Evolutionary conservation across 2,113 vertebrate genomes (phyloP), one percentile per base, ranked within the genome.

Genomic region (Lipophrys pholis): DNA sequence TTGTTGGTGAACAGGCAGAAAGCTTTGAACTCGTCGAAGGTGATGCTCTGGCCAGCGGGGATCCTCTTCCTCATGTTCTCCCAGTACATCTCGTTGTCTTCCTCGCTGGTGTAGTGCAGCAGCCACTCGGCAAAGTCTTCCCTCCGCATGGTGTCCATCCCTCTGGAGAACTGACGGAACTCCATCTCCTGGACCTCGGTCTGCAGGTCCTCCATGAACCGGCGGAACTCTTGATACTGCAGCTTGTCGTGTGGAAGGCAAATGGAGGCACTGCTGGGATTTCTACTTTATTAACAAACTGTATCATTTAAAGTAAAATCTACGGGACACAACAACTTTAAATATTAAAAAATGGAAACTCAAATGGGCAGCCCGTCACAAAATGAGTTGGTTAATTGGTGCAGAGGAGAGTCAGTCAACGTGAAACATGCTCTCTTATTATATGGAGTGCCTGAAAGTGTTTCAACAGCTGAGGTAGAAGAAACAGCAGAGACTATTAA

Each of bases 111-210:
- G 92, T 97, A 99, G 84, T 97, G 96, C 9, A 99, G 94, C 15
- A 99, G 91, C 98, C 98, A 99, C 10, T 96, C 96, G 0, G 95
- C 96, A 89, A 99, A 99, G 88, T 99, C 97, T 73, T 99, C 98
- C 76, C 97, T 96, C 9, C 97, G 93, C 97, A 99, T 98, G 79
- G 95, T 96, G 46, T 81, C 94, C 94, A 99, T 93, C 14, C 98
- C 98, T 90, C 93, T 98, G 12, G 97, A 98, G 89, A 99, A 99
- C 86, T 95, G 95, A 6, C 95, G 90, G 89, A 99, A 99, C 91
- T 99, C 97, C 96, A 99, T 97, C 93, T 98, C 97, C 84, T 99
- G 97, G 17, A 99, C 93, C 81, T 99, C 98, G 0, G 93, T 94
- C 91, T 99, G 98, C 60, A 99, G 91, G 81, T 97, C 94, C 90